Base-by-base conservation (phyloP, 2,888 invertebrate species). In the Clivina fossor region DNA sequence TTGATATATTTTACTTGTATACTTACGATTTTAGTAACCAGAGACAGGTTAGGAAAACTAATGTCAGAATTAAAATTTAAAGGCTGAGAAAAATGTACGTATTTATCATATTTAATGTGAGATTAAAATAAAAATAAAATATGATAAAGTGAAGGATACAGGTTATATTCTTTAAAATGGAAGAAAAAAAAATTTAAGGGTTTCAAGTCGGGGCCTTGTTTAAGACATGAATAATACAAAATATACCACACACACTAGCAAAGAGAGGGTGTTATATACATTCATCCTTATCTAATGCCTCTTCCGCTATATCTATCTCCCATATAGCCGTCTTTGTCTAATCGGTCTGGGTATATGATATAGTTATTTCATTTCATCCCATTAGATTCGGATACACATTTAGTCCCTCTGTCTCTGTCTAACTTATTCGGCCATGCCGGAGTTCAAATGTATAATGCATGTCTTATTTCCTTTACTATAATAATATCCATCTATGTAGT, bases 371-470 rank as follows among this genome's bases (percentile, higher is more conserved):
- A 24, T 9, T 24, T 24, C 13, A 32, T 37, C 16, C 3, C 13
- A 15, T 28, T 26, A 16, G n/a, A n/a, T 33, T 33, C 5, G 2
- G 33, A 11, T 16, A 13, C 33, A 15, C 16, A 3, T 33, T 7
- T 2, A 8, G 4, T 22, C 3, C 22, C 4, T 35, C 18, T 16
- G 26, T 50, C 50, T 32, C 32, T 30, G 13, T 50, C 40, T 20
- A 28, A 11, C 28, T 5, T 20, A 46, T 38, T 38, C 38, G 37
- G 18, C 18, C n/a, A n/a, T n/a, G n/a, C 19, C 18, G 18, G 28
- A 9, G 18, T 20, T 8, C 19, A 41, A 41, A 50, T 50, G 50
- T 50, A 38, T 50, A 40, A 50, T 50, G 50, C 41, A 50, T 50
- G 40, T 19, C 32, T 50, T 50, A 50, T 50, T 50, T 50, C 50